phyloP scores from a whole-genome alignment of 2,888 invertebrate genomes.

The Fabriciana adippe region DNA sequence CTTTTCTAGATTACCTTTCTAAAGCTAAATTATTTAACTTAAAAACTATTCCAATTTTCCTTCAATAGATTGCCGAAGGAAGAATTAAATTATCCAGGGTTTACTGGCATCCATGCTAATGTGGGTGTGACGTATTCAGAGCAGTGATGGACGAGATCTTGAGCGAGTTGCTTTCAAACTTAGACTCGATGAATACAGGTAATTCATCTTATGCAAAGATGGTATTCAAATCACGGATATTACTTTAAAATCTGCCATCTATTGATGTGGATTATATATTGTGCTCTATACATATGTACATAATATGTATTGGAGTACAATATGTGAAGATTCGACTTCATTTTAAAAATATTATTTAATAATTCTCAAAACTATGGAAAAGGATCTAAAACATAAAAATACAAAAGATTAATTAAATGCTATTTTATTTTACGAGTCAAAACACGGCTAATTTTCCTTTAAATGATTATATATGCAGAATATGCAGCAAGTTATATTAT shows the following conservation, averaged over 20 bases:
- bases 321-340: too few relatives aligned
- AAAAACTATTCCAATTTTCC: slow-evolving; percentile 1
- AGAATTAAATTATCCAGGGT: slow-evolving; percentile 15
- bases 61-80: neutral
- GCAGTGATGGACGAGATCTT: slow-evolving; percentile 50
- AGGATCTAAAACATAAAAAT: too few relatives aligned
- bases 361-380: too few relatives aligned
- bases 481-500: too few relatives aligned
- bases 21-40: neutral
- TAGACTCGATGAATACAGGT: slow-evolving; percentile 51
- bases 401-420: too few relatives aligned
- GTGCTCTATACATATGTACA: too few relatives aligned
- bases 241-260: neutral
- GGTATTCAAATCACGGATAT: slow-evolving; percentile 36
- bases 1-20: neutral
- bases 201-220: slow-evolving; percentile 40
- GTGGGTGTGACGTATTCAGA: slow-evolving; percentile 45
- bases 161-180: slow-evolving; percentile 41
- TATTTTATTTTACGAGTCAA: too few relatives aligned
- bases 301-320: too few relatives aligned
- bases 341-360: too few relatives aligned
- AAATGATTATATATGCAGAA: too few relatives aligned
- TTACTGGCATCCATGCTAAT: slow-evolving; percentile 19
- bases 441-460: too few relatives aligned
- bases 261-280: neutral